Base-by-base conservation (phyloP, 2,888 invertebrate genomes). In the Parelbella ahira region DNA sequence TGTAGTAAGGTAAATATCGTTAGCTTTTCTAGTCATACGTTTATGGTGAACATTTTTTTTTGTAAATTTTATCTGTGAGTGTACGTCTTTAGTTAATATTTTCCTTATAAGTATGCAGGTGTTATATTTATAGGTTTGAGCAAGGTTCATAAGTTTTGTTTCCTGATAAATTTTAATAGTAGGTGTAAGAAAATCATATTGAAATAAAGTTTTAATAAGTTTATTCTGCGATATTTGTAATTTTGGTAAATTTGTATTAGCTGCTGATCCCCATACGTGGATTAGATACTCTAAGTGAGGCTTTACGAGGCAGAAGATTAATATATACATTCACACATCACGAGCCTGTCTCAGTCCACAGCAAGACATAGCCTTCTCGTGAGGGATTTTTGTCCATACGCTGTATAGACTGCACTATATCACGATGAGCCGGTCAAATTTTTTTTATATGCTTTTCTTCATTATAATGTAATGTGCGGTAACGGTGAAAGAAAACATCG, bases 271-370 rank as follows among this genome's bases (percentile, higher is more conserved):
- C 47, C 47, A 39, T 4, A 47, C 13, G 39, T 43, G 42, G 2
- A 49, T 44, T 2, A 46, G 20, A 15, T 49, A 46, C 12, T 30
- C 25, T 5, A 45, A 8, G n/a, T 48, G 36, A 9, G 48, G 43
- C 19, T 48, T 45, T 3, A 44, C 33, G 5, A 48, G 29, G 1
- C n/a, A n/a, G n/a, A n/a, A n/a, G n/a, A n/a, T n/a, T n/a, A n/a
- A n/a, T n/a, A n/a, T n/a, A n/a, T n/a, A n/a, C n/a, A n/a, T n/a
- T n/a, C n/a, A n/a, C n/a, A n/a, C n/a, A n/a, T n/a, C n/a, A n/a
- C n/a, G n/a, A n/a, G n/a, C n/a, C n/a, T n/a, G n/a, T n/a, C n/a
- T n/a, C n/a, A n/a, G n/a, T n/a, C n/a, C n/a, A n/a, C n/a, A n/a
- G n/a, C n/a, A n/a, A n/a, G n/a, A n/a, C n/a, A n/a, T n/a, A n/a